A percentile compares a stretch with the other conserved stretches of the same genome.
These are phyloP conservation scores for Stichodactyla mertensii DNA, from an alignment of 64 coral and sea anemone species.

Conservation along the genomic window DNA sequence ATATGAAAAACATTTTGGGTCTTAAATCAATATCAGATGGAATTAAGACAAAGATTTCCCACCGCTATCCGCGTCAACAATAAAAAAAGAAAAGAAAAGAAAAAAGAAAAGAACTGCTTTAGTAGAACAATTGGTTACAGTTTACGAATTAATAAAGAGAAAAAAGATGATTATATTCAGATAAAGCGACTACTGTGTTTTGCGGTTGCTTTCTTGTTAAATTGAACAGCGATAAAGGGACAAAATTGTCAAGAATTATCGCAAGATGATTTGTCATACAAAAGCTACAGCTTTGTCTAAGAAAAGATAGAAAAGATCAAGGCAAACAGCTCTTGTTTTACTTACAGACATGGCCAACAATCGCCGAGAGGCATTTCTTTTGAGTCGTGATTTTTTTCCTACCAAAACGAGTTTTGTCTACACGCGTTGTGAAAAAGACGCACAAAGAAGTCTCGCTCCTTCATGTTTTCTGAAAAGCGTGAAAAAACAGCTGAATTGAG, in stretches of 20 bases:
- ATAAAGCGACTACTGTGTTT: not conserved
- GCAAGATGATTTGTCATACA: not conserved
- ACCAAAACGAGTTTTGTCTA: not conserved
- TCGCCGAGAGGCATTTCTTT: conserved; percentile 12
- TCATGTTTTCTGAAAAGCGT: conserved; percentile 2
- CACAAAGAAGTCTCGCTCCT: not conserved
- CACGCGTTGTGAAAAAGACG: not conserved
- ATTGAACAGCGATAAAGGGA: not conserved
- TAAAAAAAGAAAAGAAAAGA: not conserved
- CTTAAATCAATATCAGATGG: not conserved
- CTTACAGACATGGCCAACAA: conserved; percentile 19
- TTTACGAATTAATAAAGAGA: not conserved
- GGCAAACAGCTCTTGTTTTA: not conserved
- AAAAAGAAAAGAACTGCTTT: not conserved
- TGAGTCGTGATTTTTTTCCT: not conserved
- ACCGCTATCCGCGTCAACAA: not conserved
- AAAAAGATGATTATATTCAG: not conserved
- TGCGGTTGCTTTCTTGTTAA: not conserved
- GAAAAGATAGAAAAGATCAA: too few species aligned
- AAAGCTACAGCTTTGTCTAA: not conserved
- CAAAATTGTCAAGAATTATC: not conserved
- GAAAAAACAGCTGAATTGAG: not conserved
- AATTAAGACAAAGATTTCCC: not conserved
- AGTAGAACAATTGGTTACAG: not conserved
- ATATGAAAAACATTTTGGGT: too few species aligned